These are phyloP conservation scores for Saccopteryx bilineata DNA, from an alignment of 2,113 vertebrate genomes.

Conservation along the genomic window DNA sequence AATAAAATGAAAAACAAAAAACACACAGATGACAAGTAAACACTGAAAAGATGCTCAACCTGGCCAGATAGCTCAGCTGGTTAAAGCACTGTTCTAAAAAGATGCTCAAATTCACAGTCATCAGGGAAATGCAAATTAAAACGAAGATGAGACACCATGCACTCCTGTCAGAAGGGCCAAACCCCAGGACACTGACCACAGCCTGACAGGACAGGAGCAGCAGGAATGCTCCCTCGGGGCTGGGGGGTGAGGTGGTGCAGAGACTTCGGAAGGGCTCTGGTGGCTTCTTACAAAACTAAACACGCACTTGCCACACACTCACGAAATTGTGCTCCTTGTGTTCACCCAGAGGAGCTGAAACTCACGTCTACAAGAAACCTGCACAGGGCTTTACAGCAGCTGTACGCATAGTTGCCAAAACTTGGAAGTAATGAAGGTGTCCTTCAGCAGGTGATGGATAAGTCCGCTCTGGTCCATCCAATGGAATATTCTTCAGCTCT, in stretches of 20 bases:
- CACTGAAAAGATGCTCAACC: too few species aligned
- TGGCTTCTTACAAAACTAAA: not conserved
- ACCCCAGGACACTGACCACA: too few species aligned
- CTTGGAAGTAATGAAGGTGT: not conserved
- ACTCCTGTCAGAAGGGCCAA: fast-evolving
- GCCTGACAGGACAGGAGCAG: too few species aligned
- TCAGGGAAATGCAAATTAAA: too few species aligned
- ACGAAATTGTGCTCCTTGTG: fast-evolving
- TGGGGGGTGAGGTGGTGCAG: not conserved
- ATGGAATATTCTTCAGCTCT: fast-evolving
- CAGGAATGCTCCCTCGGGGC: too few species aligned
- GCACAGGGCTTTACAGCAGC: not conserved
- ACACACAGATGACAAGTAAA: too few species aligned
- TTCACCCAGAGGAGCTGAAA: not conserved
- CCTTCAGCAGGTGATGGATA: not conserved
- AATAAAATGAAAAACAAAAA: too few species aligned
- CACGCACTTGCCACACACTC: fast-evolving
- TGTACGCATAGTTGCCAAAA: not conserved
- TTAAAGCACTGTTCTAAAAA: too few species aligned
- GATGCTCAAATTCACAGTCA: too few species aligned
- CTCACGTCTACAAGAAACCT: not conserved
- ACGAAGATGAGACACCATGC: not conserved
- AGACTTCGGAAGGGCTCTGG: not conserved
- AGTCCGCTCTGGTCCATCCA: too few species aligned
- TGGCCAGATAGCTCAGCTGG: too few species aligned